Evolutionary conservation across 2,888 invertebrate genomes (phyloP).

Genomic region (Netelia virgata): DNA sequence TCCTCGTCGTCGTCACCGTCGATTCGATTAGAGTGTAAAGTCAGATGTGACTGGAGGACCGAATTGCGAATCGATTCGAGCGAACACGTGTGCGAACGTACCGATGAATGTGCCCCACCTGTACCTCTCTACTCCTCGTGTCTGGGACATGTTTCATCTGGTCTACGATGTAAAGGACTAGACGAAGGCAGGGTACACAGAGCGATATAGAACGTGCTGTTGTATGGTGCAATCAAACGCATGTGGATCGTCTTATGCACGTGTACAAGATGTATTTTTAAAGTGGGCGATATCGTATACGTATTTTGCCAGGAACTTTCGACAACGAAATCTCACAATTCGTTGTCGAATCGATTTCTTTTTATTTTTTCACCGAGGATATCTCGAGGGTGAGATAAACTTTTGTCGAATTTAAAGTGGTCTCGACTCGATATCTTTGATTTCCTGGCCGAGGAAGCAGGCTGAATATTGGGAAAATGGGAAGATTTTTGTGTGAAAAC

Average conservation of each 20-base stretch:
- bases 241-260: not conserved
- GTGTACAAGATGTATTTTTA: not conserved
- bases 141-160: slow-evolving; percentile 52
- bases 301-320: not conserved
- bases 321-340: too few species aligned
- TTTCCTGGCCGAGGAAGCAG: too few species aligned
- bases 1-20: slow-evolving; percentile 58
- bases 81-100: slow-evolving; percentile 32
- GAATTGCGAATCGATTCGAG: slow-evolving; percentile 66
- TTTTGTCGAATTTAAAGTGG: too few species aligned
- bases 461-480: too few species aligned
- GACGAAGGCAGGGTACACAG: slow-evolving; percentile 6
- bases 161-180: slow-evolving; percentile 36
- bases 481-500: too few species aligned
- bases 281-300: slow-evolving; percentile 4
- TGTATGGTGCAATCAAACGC: slow-evolving; percentile 43
- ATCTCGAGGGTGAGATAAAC: too few species aligned
- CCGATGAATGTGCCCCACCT: slow-evolving; percentile 29
- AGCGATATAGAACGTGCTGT: slow-evolving; percentile 11
- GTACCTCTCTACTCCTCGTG: slow-evolving; percentile 38
- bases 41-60: slow-evolving; percentile 65
- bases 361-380: too few species aligned
- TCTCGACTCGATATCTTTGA: too few species aligned
- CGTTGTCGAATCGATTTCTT: too few species aligned
- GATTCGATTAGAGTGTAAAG: slow-evolving; percentile 68